Percentiles rank a stretch among this genome's conserved stretches.
Evolutionary conservation across 2,797 vertebrate genomes (phyloP).

Genomic region (Alfaro cultratus): DNA sequence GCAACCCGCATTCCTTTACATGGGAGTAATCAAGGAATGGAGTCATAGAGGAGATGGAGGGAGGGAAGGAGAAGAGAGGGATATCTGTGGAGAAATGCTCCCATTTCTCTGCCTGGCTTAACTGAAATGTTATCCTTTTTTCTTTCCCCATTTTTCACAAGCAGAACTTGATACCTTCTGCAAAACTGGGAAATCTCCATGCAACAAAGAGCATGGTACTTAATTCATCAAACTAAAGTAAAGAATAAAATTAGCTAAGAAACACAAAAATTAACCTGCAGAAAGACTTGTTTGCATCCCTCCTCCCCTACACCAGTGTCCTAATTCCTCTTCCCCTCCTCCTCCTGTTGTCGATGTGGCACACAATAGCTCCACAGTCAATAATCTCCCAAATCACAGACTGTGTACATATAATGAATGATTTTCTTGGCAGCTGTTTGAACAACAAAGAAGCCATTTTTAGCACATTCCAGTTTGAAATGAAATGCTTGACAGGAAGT

Average conservation of each 20-base stretch:
- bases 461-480: neutral
- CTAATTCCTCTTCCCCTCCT: conserved; percentile 24
- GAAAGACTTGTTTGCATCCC: conserved; percentile 6
- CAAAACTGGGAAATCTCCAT: neutral
- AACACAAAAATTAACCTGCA: neutral
- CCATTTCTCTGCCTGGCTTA: conserved; percentile 62
- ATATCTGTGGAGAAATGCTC: conserved; percentile 43
- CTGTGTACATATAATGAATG: conserved; percentile 37
- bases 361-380: conserved; percentile 81
- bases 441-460: conserved; percentile 17
- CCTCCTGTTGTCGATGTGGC: conserved; percentile 89
- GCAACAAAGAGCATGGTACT: neutral
- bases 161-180: neutral
- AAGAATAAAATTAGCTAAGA: neutral
- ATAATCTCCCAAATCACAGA: conserved; percentile 24
- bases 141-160: conserved; percentile 5
- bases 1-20: conserved; percentile 90
- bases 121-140: conserved; percentile 70
- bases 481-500: neutral
- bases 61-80: conserved; percentile 53
- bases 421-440: conserved; percentile 28
- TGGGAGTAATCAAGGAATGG: conserved; percentile 81
- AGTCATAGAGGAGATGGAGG: conserved; percentile 62
- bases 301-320: conserved; percentile 27
- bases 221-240: neutral